phyloP scores from a whole-genome alignment of 1,140 invertebrate genomes.

The Sminthurides bifidus region DNA sequence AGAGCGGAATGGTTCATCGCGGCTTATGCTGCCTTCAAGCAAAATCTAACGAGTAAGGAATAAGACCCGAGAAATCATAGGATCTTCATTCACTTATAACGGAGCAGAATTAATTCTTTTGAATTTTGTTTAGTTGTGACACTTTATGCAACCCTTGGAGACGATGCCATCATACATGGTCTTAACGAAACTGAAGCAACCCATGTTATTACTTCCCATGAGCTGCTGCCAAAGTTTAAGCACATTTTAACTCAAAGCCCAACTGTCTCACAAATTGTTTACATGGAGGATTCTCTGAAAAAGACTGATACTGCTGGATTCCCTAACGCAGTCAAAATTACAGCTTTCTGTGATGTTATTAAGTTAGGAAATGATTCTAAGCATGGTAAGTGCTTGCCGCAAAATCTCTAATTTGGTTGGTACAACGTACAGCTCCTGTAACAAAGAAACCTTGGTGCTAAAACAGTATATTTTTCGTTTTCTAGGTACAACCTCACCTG shows the following conservation, averaged over 20 bases:
- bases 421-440: neutral
- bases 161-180: constrained; percentile 88
- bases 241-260: constrained; percentile 55
- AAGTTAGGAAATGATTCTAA: constrained; percentile 37
- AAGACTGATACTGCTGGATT: constrained; percentile 52
- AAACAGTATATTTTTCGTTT: constrained; percentile 1
- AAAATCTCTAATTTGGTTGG: neutral
- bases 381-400: constrained; percentile 36
- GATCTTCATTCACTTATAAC: neutral
- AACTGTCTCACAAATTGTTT: constrained; percentile 64
- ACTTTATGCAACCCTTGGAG: constrained; percentile 90
- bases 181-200: constrained; percentile 93
- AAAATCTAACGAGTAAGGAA: constrained; percentile 62
- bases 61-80: neutral
- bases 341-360: constrained; percentile 50
- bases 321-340: constrained; percentile 52
- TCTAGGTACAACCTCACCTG: constrained; percentile 41
- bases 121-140: constrained; percentile 61
- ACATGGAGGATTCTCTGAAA: constrained; percentile 75
- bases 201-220: constrained; percentile 76
- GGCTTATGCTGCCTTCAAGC: constrained; percentile 84
- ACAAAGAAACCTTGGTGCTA: neutral
- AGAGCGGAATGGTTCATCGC: constrained; percentile 93
- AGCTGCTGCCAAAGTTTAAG: constrained; percentile 79
- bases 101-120: neutral